phyloP scores from a whole-genome alignment of 1,140 invertebrate genomes.

The Macrobrachium rosenbergii region DNA sequence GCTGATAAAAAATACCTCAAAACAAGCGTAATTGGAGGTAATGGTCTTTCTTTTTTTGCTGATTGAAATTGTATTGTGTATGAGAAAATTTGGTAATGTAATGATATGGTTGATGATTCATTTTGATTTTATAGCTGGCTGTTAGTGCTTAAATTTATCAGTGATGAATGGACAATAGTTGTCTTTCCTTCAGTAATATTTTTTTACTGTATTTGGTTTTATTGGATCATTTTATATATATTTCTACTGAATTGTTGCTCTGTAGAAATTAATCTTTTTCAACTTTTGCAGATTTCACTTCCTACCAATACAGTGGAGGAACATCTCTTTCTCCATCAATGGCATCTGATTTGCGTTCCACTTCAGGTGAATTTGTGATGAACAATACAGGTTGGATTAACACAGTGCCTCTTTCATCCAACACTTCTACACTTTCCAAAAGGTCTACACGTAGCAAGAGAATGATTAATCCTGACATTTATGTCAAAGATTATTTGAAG shows the following conservation, averaged over 20 bases:
- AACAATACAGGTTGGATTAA: conserved; percentile 87
- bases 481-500: conserved; percentile 94
- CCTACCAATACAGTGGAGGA: conserved; percentile 55
- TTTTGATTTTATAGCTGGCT: not conserved
- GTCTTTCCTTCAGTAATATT: too few relatives aligned
- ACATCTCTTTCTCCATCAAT: conserved; percentile 62
- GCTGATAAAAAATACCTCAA: conserved; percentile 97
- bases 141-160: too few relatives aligned
- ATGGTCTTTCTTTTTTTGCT: not conserved
- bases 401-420: conserved; percentile 80
- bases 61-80: not conserved
- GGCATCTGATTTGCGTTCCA: conserved; percentile 54
- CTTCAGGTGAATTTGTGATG: conserved; percentile 64
- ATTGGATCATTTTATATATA: too few relatives aligned
- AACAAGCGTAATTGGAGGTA: conserved; percentile 72
- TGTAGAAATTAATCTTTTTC: not conserved
- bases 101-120: not conserved
- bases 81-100: not conserved
- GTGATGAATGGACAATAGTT: too few relatives aligned
- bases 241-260: too few relatives aligned
- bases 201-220: too few relatives aligned
- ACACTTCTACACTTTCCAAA: conserved; percentile 81
- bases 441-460: conserved; percentile 77
- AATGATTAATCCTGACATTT: conserved; percentile 79
- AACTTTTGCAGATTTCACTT: conserved; percentile 47